Evolutionary conservation across 1,140 invertebrate genomes (phyloP).

Genomic region (Anadara kagoshimensis): DNA sequence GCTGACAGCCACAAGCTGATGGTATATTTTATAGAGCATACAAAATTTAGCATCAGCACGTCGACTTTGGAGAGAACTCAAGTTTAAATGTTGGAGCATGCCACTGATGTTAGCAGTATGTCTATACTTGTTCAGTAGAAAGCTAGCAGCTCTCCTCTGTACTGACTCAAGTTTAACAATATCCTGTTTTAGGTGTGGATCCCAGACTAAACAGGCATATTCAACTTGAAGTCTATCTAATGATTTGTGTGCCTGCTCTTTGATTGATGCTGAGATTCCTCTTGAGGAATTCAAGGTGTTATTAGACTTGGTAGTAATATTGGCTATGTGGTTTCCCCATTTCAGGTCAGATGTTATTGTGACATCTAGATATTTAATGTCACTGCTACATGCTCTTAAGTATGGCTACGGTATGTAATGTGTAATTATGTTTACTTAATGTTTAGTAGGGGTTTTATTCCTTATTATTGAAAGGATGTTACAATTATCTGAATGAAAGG

Average conservation of each 20-base stretch:
- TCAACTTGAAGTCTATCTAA: conserved; percentile 27
- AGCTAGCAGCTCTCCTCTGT: conserved; percentile 40
- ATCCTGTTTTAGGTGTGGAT: conserved; percentile 27
- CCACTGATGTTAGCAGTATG: too few species aligned
- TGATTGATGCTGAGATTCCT: background rate
- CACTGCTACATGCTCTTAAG: too few species aligned
- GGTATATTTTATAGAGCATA: conserved; percentile 26
- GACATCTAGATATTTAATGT: too few species aligned
- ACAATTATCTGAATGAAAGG: too few species aligned
- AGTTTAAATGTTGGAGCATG: conserved; percentile 28
- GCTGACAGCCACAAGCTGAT: background rate
- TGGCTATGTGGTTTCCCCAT: too few species aligned
- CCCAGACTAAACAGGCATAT: conserved; percentile 44
- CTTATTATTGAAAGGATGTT: too few species aligned
- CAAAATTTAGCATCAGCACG: conserved; percentile 7
- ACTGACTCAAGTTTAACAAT: conserved; percentile 37
- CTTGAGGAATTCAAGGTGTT: conserved; percentile 4
- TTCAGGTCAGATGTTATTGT: too few species aligned
- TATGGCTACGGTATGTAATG: too few species aligned
- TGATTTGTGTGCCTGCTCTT: conserved; percentile 17
- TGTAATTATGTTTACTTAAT: too few species aligned
- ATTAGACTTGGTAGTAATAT: too few species aligned
- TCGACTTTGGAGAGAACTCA: conserved; percentile 11
- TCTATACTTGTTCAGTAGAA: conserved; percentile 19
- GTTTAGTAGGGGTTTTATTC: too few species aligned